Evolutionary conservation across 2,888 invertebrate species (phyloP), one percentile per base, ranked within the genome.

Genomic region (Dynastes tityus): DNA sequence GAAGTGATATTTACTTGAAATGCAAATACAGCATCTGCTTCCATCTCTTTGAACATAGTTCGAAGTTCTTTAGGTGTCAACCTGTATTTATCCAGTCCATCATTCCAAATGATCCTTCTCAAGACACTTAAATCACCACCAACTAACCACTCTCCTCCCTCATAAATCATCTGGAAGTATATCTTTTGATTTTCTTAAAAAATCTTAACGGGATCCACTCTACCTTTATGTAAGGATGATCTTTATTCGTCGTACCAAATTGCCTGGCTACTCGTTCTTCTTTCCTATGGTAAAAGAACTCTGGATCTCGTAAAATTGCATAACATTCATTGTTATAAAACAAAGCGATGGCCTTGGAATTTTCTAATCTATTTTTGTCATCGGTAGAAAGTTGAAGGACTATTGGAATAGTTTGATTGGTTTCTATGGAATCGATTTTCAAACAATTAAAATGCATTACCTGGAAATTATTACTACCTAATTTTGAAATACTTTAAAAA

Each of bases 1-100:
- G 5, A 64, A 58, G 11, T 29, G 13, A 74, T 51, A 71, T 13
- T 45, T 75, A 82, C 80, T 68, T 96, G 97, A 90, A 99, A 99
- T n/a, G 98, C 99, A 89, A 99, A 99, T 2, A 98, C 95, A 0
- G 97, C 97, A 89, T 99, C 99, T 6, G 98, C 98, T 0, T 92
- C 92, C 85, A 96, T 90, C 82, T 94, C 92, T 80, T 92, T 92
- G 88, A 97, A 98, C 85, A 92, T 94, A 32, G 89, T 88, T 49
- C 96, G 90, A 22, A 99, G 92, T 87, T 99, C 97, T 85, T 95
- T 95, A 0, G 99, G 99, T 0, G 98, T 98, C 22, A 97, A 90
- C 5, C 99, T 91, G 89, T 96, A 98, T 77, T 95, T 90, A 89
- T 99, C 98, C 65, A 99, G 90, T 0, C 98, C 98, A 88, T 99